Base-by-base conservation (phyloP, 1,140 invertebrate species). In the Calephelis virginiensis region DNA sequence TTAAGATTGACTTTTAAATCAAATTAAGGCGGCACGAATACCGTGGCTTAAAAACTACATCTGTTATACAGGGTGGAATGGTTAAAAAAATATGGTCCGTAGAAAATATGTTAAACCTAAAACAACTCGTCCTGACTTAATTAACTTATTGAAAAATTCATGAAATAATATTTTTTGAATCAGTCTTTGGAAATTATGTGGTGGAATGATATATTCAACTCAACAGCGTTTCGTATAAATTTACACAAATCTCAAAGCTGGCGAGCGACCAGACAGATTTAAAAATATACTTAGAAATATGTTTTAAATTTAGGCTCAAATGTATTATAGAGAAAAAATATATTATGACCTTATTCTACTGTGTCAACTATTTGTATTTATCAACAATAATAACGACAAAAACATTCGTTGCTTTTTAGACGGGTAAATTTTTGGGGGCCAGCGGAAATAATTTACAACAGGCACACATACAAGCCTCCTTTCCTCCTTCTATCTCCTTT, bases 141-240 rank as follows among this genome's bases (percentile, higher is more conserved):
- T 48, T 49, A 64, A 50, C 48, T 49, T 50, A 49, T 50, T 49
- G 40, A 45, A 9, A 13, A 53, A 53, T 45, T 61, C 50, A 50
- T 50, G 48, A 47, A 64, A 53, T 63, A 63, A 68, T 71, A 78
- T 69, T 73, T 73, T 77, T 73, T 73, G 69, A 71, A 75, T 83
- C 83, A 85, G 83, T 85, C 83, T 85, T 85, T 83, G 81, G 81
- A 83, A 77, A 65, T 74, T 78, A 71, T 76, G 78, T 83, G 77
- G 76, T 77, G 78, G 77, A 82, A 82, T 78, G 76, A 74, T 70
- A 77, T 67, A 69, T 63, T 63, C 61, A 67, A 72, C 71, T 69
- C 73, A 75, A 79, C 70, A 69, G 71, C 68, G 56, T 37, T 13
- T 17, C n/a, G 40, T 7, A 50, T 28, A 14, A 43, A 43, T 17